Conservation (phyloP, 2,888 invertebrate species). For the Drosophila nr. perissopoda region DNA sequence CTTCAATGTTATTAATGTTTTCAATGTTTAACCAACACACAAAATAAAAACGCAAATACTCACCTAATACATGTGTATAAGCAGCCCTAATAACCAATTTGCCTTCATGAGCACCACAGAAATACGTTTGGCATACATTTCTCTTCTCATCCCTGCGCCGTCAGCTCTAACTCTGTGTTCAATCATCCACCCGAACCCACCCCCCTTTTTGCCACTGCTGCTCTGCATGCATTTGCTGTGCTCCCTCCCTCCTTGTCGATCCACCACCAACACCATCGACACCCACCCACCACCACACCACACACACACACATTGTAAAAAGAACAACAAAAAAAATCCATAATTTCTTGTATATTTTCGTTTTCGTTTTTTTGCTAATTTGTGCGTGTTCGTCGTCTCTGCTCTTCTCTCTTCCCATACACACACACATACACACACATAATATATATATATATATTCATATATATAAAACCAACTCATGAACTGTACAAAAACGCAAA, state of each 20-base stretch:
- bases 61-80: slow-evolving; percentile 35
- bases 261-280: slow-evolving; percentile 44
- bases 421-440: slow-evolving; percentile 46
- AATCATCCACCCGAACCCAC: slow-evolving; percentile 23
- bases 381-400: slow-evolving; percentile 76
- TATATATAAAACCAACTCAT: slow-evolving; percentile 52
- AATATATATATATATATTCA: slow-evolving; percentile 19
- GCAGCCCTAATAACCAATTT: slow-evolving; percentile 31
- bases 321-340: slow-evolving; percentile 42
- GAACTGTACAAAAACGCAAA: slow-evolving; percentile 67
- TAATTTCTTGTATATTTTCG: slow-evolving; percentile 57
- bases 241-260: slow-evolving; percentile 39
- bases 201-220: slow-evolving; percentile 34
- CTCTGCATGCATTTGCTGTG: slow-evolving; percentile 57
- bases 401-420: slow-evolving; percentile 76
- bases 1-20: slow-evolving; percentile 62
- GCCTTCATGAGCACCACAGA: slow-evolving; percentile 1
- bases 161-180: slow-evolving; percentile 49
- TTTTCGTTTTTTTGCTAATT: slow-evolving; percentile 76
- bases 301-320: slow-evolving; percentile 58
- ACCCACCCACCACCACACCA: slow-evolving; percentile 29
- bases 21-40: slow-evolving; percentile 67
- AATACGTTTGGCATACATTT: slow-evolving; percentile 10
- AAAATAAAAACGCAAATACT: background rate
- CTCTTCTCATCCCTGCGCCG: slow-evolving; percentile 38